These are phyloP conservation scores for Catharus ustulatus DNA, from an alignment of 2,797 vertebrate species.

Conservation along the genomic window DNA sequence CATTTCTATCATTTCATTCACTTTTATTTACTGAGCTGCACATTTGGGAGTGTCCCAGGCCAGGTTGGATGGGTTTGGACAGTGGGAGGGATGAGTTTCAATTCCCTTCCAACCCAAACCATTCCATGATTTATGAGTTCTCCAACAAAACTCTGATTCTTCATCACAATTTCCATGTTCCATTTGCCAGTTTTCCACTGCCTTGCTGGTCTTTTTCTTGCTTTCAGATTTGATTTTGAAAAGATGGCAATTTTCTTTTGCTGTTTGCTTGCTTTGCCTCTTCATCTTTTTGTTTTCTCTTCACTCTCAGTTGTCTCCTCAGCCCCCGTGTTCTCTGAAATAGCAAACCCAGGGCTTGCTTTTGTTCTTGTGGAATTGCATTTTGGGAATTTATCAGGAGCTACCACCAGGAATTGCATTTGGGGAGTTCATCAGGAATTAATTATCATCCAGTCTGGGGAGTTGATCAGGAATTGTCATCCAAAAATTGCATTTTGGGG, in stretches of 20 bases:
- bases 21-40: not conserved
- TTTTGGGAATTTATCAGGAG: not conserved
- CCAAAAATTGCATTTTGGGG: not conserved
- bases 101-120: not conserved
- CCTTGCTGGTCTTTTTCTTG: not conserved
- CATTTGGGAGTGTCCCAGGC: not conserved
- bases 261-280: conserved; percentile 38
- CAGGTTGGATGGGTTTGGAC: not conserved
- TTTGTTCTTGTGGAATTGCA: not conserved
- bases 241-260: conserved; percentile 20
- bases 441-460: not conserved
- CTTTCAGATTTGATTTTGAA: conserved; percentile 2
- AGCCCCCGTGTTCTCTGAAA: conserved; percentile 37
- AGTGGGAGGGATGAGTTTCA: fast-evolving
- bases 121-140: not conserved
- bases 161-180: not conserved
- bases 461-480: not conserved
- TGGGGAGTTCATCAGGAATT: not conserved
- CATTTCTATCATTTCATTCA: not conserved
- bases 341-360: conserved; percentile 8
- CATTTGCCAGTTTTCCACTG: not conserved
- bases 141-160: not conserved
- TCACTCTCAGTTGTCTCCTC: conserved; percentile 30
- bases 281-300: conserved; percentile 40
- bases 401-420: not conserved